These are phyloP conservation scores for Netelia melanura DNA, from an alignment of 2,888 invertebrate species.

Conservation along the genomic window DNA sequence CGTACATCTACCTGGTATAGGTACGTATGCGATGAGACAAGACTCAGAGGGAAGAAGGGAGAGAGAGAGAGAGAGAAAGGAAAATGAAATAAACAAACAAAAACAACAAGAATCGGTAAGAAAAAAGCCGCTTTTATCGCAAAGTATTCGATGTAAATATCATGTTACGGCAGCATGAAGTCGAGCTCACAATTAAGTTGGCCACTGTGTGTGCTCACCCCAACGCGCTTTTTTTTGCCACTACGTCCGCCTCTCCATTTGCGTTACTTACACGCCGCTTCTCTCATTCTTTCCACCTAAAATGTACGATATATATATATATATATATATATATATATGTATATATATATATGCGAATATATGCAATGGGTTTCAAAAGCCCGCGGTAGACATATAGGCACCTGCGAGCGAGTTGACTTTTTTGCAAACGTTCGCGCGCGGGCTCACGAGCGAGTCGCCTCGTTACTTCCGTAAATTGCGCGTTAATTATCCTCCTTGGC, in stretches of 20 bases:
- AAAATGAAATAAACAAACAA: neutral
- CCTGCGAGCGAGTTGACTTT: slow-evolving; percentile 72
- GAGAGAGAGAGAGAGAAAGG: neutral
- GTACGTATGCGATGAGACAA: slow-evolving; percentile 37
- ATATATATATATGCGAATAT: neutral
- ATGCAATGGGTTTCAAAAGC: slow-evolving; percentile 31
- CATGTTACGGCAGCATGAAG: slow-evolving; percentile 70
- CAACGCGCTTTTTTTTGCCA: slow-evolving; percentile 62
- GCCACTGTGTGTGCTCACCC: slow-evolving; percentile 59
- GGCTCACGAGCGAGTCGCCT: slow-evolving; percentile 71
- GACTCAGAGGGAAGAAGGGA: neutral
- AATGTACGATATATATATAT: slow-evolving; percentile 56
- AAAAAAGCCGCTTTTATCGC: slow-evolving; percentile 64
- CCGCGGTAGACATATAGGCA: slow-evolving; percentile 68
- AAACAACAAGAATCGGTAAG: slow-evolving; percentile 30
- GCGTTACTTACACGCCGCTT: slow-evolving; percentile 70
- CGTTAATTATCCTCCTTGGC: slow-evolving; percentile 76
- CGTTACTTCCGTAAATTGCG: slow-evolving; percentile 78
- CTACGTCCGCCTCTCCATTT: slow-evolving; percentile 73
- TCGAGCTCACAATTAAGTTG: slow-evolving; percentile 73
- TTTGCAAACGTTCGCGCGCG: slow-evolving; percentile 71
- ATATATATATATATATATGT: neutral
- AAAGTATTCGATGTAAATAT: slow-evolving; percentile 70
- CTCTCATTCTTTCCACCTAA: slow-evolving; percentile 65
- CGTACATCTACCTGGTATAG: neutral